These are phyloP conservation scores for Neoseiulus cucumeris DNA, from an alignment of 1,140 invertebrate genomes.

Conservation along the genomic window DNA sequence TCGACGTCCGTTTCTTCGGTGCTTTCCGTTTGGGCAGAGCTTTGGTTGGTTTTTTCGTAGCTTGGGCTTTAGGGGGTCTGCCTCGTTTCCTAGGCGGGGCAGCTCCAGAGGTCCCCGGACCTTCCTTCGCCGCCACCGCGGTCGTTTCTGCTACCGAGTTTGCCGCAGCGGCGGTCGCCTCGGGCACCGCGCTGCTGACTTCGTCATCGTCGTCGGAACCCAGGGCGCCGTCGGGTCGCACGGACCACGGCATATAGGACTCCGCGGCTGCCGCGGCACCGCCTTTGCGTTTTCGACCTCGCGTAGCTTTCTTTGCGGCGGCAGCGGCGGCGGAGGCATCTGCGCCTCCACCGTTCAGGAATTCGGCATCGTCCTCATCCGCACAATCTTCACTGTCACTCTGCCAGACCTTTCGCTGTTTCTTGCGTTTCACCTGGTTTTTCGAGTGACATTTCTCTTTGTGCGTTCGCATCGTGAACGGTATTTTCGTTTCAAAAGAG, in stretches of 20 bases:
- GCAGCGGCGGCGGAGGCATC: neutral
- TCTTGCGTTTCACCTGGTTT: constrained; percentile 1
- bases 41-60: too few relatives aligned
- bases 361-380: too few relatives aligned
- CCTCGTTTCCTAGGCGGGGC: neutral
- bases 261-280: neutral
- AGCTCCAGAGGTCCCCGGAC: neutral
- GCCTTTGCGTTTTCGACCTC: neutral
- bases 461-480: constrained; percentile 10
- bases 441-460: constrained; percentile 9
- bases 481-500: constrained; percentile 8
- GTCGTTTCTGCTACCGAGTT: too few relatives aligned
- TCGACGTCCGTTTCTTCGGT: neutral
- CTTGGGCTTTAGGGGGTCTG: neutral
- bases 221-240: neutral
- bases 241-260: constrained; percentile 5
- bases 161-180: too few relatives aligned
- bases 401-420: constrained; percentile 7
- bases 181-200: too few relatives aligned
- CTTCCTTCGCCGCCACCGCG: too few relatives aligned
- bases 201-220: too few relatives aligned
- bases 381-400: neutral
- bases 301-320: neutral
- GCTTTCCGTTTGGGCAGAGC: neutral
- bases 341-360: neutral